Base-by-base conservation (phyloP, 2,888 invertebrate species). In the Ditula angustiorana region DNA sequence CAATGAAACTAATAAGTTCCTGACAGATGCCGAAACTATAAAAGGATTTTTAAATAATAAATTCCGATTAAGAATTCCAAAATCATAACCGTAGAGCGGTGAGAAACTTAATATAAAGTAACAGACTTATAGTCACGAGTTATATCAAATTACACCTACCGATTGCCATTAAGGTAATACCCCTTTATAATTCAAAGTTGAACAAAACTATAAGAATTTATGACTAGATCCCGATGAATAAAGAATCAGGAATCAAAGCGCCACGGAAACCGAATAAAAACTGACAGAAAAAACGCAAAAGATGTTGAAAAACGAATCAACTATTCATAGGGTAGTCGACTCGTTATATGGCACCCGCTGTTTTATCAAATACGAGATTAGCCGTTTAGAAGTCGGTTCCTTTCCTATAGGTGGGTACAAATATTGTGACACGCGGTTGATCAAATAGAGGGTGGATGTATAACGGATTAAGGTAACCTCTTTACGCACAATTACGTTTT, bases 61-160 rank as follows among this genome's bases (percentile, higher is more conserved):
- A 62, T 64, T 68, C 69, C 67, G 68, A 72, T 74, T 72, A 71
- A 73, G 71, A 70, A 71, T 69, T 66, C 55, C 57, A 50, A 53
- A 59, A 64, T 67, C 58, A 64, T 67, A 71, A 72, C 71, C 69
- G 67, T 67, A 68, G 62, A 58, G 67, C 68, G 61, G 72, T 72
- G 69, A 73, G 76, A 79, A 80, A 79, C 70, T 67, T 74, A 78
- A 80, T 69, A 82, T 81, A 85, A 85, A 82, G 81, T 79, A 85
- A 86, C 82, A 85, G 81, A 84, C 82, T 82, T 77, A 79, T 78
- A 76, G 77, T 74, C 74, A 76, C 74, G 81, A 83, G 80, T 78
- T 76, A 80, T 90, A 91, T 92, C 91, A 90, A 86, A 88, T 92
- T 90, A 89, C 92, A 85, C 86, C 87, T 89, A 90, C 90, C 90